Evolutionary conservation across 1,140 invertebrate species (phyloP).

Genomic region (Steinernema khuongi): DNA sequence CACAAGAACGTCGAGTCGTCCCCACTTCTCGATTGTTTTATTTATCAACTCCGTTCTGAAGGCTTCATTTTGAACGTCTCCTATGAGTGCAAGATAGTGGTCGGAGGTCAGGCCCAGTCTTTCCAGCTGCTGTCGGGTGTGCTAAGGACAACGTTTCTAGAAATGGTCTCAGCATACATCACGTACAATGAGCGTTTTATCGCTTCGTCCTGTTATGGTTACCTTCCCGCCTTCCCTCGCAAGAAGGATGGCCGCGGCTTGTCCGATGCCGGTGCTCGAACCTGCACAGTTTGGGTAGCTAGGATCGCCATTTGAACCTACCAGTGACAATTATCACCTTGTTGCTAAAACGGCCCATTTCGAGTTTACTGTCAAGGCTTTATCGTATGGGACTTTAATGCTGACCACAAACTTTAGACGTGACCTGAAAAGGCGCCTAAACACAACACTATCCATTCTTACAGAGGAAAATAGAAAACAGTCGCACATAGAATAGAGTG

Average conservation of each 20-base stretch:
- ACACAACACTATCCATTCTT: too few relatives aligned
- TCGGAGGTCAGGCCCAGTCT: neutral
- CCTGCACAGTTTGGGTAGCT: neutral
- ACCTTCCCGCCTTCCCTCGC: slow-evolving; percentile 4
- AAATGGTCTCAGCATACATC: neutral
- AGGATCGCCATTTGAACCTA: neutral
- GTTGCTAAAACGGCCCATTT: slow-evolving; percentile 6
- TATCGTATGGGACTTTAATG: too few relatives aligned
- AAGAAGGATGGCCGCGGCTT: neutral
- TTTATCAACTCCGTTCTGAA: neutral
- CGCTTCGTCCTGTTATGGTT: slow-evolving; percentile 1
- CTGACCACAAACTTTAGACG: too few relatives aligned
- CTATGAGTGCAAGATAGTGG: neutral
- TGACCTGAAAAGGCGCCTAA: too few relatives aligned
- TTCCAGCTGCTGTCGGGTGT: neutral
- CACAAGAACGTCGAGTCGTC: neutral
- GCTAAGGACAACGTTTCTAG: neutral
- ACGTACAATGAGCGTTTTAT: neutral
- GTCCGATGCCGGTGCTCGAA: neutral
- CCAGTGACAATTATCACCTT: slow-evolving; percentile 14
- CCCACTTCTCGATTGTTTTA: slow-evolving; percentile 13
- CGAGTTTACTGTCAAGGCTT: neutral
- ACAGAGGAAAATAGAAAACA: too few relatives aligned
- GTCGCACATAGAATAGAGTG: too few relatives aligned
- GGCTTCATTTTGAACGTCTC: neutral